Conservation (phyloP, 2,797 vertebrate species). For the Lepus townsendii region DNA sequence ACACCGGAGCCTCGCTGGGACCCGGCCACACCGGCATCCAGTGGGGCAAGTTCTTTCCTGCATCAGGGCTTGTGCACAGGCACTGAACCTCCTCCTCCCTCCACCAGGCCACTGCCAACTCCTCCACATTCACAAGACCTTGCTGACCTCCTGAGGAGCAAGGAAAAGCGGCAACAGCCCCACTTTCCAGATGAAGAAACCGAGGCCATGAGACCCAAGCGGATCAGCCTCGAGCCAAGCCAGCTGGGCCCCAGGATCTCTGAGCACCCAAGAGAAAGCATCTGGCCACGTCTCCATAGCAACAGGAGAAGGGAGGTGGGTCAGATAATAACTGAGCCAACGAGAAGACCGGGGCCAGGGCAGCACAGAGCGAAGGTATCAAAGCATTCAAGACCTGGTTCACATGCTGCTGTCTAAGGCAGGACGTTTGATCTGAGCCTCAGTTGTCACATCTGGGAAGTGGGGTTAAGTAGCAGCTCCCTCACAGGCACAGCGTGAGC, state of each 20-base stretch:
- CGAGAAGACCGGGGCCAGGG: not conserved
- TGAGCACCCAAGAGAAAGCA: not conserved
- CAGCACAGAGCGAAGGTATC: not conserved
- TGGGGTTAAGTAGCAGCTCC: not conserved
- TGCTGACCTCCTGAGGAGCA: not conserved
- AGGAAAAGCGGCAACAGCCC: not conserved
- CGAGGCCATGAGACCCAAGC: not conserved
- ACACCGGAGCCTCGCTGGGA: not conserved
- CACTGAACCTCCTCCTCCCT: not conserved
- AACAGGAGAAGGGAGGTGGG: not conserved
- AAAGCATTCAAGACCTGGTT: not conserved
- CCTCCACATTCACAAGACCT: conserved; percentile 25
- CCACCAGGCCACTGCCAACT: not conserved
- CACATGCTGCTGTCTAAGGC: not conserved
- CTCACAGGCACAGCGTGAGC: not conserved
- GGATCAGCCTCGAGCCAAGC: not conserved
- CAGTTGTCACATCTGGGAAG: conserved; percentile 40
- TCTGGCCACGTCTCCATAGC: not conserved
- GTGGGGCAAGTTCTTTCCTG: not conserved
- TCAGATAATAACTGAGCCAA: not conserved
- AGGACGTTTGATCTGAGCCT: not conserved
- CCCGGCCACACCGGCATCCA: not conserved
- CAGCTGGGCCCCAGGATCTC: not conserved
- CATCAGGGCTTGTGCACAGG: conserved; percentile 41
- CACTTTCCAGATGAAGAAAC: not conserved